Evolutionary conservation across 2,113 vertebrate genomes (phyloP), one percentile per base, ranked within the genome.

Genomic region (Cyanoliseus patagonus): DNA sequence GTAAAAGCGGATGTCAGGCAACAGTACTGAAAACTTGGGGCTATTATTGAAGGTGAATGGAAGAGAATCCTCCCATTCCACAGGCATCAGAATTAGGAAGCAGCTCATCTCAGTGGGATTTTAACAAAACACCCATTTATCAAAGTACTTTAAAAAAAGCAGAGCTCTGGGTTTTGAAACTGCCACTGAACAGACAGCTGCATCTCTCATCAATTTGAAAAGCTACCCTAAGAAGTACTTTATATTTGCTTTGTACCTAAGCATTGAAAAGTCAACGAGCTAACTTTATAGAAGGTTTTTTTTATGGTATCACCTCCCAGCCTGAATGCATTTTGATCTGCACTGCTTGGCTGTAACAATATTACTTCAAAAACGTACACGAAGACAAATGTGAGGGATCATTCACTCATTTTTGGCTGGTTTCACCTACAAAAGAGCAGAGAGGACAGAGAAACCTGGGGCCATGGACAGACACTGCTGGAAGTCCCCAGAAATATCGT

Each of bases 111-210:
- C 83, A 51, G 62, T 52, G 57, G 59, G 53, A 85, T 41, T 93
- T 85, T 76, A 91, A 92, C 92, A 90, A 95, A 96, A 92, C 63
- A 91, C 39, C 33, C 20, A 1, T 85, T 94, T 93, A 64, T 91
- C 74, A 90, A 95, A 95, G 92, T 28, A 84, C 41, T 72, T 44
- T 66, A 41, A 94, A 93, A 93, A 95, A 79, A 94, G 39, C 39
- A 59, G 27, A 51, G 69, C 53, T 82, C 51, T 82, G 72, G 57
- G 47, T 68, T 91, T 89, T 90, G 88, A 83, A 93, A 76, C 17
- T 73, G 79, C 62, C 27, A 9, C 47, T 76, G 57, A 82, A 89
- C 64, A 95, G 74, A 28, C 51, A 87, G 82, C 67, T 94, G 67
- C 75, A 79, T 37, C 67, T 37, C 74, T 85, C 85, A 85, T 79